phyloP scores from a whole-genome alignment of 2,888 invertebrate species.

The Dicranocentrus wangi region DNA sequence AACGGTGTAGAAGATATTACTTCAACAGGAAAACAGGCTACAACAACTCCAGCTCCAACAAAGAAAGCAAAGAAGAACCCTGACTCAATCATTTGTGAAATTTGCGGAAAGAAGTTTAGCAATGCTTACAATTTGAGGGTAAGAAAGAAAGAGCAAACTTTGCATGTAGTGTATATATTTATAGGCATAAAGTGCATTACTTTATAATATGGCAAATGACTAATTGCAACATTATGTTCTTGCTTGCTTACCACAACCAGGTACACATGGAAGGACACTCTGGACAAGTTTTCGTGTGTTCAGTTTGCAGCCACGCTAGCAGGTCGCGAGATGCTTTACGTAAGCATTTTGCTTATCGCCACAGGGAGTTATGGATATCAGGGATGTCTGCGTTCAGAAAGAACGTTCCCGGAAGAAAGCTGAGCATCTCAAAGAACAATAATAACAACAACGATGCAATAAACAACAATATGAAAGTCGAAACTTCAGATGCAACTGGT shows the following conservation, averaged over 20 bases:
- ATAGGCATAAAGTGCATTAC: not conserved
- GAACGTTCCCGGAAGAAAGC: slow-evolving; percentile 72
- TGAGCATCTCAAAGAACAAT: slow-evolving; percentile 72
- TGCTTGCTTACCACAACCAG: too few species aligned
- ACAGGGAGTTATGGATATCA: slow-evolving; percentile 71
- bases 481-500: slow-evolving; percentile 58
- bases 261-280: slow-evolving; percentile 93
- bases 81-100: slow-evolving; percentile 80
- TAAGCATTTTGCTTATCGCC: slow-evolving; percentile 87
- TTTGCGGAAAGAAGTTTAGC: slow-evolving; percentile 90
- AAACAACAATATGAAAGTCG: slow-evolving; percentile 68
- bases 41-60: slow-evolving; percentile 67
- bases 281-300: slow-evolving; percentile 89
- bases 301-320: slow-evolving; percentile 90
- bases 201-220: too few species aligned
- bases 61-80: slow-evolving; percentile 72
- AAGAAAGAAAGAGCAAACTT: too few species aligned
- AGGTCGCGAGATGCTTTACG: slow-evolving; percentile 89
- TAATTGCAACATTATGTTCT: too few species aligned
- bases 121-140: slow-evolving; percentile 91
- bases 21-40: slow-evolving; percentile 70
- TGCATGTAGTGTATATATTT: too few species aligned
- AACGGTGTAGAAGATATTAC: slow-evolving; percentile 72
- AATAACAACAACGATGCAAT: slow-evolving; percentile 69
- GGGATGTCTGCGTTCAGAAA: slow-evolving; percentile 73